Evolutionary conservation across 2,113 vertebrate genomes (phyloP), one percentile per base, ranked within the genome.

Genomic region (Heterochromis multidens): DNA sequence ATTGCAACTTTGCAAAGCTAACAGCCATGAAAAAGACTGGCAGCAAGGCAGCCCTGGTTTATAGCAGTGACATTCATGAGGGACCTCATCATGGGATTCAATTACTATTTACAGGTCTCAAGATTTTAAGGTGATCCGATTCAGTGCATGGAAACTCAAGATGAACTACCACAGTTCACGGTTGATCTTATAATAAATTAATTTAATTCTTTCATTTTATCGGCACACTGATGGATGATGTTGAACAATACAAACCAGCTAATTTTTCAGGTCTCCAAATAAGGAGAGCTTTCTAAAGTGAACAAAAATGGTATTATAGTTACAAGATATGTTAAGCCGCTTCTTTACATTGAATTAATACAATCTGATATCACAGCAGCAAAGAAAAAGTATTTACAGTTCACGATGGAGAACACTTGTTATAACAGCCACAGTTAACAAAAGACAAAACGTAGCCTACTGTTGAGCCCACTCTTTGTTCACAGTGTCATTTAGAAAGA

Each of bases 331-430:
- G 56, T 62, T 80, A 62, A 83, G 58, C 62, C 56, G 80, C 62
- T 40, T 77, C 88, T 79, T 85, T 85, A 86, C 16, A 6, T 16
- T 79, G 76, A 77, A 87, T 87, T 87, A 67, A 83, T 49, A 82
- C 33, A 79, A 87, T 76, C 23, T 81, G 80, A 76, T 79, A 70
- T 62, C 46, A 25, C 60, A 77, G 63, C 59, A 65, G 88, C 89
- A 70, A 82, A 87, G 70, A 70, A 85, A 88, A 80, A 70, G 10
- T 6, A 90, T 89, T 91, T 82, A 87, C 63, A 85, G 82, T 82
- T 89, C 59, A 83, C 33, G 9, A 21, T 33, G 70, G 19, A 77
- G 43, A 29, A 37, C 2, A 40, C 11, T 77, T 46, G 63, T 82
- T 35, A 83, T 67, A 86, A 67, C 46, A 87, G 70, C 62, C 63